These are phyloP conservation scores for Acholoe squamosa DNA, from an alignment of 2,888 invertebrate genomes.

Conservation along the genomic window DNA sequence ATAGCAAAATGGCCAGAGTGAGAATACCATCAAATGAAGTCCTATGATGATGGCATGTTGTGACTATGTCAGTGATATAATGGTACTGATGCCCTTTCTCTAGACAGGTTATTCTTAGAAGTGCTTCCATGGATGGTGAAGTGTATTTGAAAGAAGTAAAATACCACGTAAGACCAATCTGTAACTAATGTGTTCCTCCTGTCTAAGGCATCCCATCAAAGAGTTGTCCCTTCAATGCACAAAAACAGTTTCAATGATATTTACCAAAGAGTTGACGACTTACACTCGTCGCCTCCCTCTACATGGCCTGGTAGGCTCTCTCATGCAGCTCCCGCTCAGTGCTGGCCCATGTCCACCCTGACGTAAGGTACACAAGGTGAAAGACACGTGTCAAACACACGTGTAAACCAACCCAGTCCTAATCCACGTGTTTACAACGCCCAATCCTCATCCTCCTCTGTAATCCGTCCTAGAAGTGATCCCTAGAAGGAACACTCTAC, in stretches of 20 bases:
- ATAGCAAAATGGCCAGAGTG: too few species aligned
- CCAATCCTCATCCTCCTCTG: not conserved
- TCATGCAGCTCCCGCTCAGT: not conserved
- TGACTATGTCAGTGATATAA: too few species aligned
- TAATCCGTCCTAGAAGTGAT: not conserved
- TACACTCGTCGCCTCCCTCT: not conserved
- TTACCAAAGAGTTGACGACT: not conserved
- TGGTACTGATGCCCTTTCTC: too few species aligned
- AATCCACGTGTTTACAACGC: constrained; percentile 7
- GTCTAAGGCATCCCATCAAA: too few species aligned
- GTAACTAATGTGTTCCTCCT: too few species aligned
- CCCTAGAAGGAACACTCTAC: not conserved
- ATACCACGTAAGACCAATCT: too few species aligned
- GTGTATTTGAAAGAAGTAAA: too few species aligned
- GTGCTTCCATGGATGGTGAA: too few species aligned
- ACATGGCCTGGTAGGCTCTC: not conserved
- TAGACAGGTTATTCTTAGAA: too few species aligned
- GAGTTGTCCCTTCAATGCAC: too few species aligned
- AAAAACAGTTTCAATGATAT: not conserved
- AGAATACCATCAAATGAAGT: too few species aligned
- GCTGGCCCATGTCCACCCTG: not conserved
- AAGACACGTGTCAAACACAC: not conserved
- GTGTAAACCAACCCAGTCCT: not conserved
- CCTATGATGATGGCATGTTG: too few species aligned
- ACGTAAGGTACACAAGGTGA: constrained; percentile 3